Percentiles rank a stretch among this genome's conserved stretches.
Conservation (phyloP, 2,888 invertebrate species). For the Polymixis lichenea region DNA sequence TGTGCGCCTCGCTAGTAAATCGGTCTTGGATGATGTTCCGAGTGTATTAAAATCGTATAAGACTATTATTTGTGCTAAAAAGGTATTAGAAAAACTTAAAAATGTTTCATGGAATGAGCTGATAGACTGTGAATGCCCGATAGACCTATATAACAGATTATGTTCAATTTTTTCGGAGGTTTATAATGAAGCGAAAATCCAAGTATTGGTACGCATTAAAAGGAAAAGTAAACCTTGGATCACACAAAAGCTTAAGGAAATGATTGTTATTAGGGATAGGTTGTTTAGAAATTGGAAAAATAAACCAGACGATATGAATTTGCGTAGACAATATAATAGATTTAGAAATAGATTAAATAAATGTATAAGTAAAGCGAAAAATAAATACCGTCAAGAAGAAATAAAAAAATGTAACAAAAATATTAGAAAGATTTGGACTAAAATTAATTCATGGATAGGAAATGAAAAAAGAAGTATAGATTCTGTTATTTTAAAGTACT, state of each 20-base stretch:
- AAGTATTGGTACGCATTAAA: neutral
- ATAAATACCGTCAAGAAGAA: constrained; percentile 24
- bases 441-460: constrained; percentile 31
- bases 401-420: constrained; percentile 25
- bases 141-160: constrained; percentile 1
- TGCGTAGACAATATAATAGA: constrained; percentile 16
- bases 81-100: constrained; percentile 3
- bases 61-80: constrained; percentile 5
- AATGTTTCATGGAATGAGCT: constrained; percentile 5
- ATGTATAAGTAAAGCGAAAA: constrained; percentile 1
- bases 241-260: neutral
- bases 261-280: constrained; percentile 12
- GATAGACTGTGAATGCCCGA: constrained; percentile 2
- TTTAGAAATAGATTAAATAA: constrained; percentile 16
- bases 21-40: neutral
- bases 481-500: no score
- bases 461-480: constrained; percentile 1
- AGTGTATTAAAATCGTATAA: no score
- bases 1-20: neutral
- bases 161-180: neutral
- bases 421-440: constrained; percentile 31
- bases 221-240: constrained; percentile 15
- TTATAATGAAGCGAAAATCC: neutral
- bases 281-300: constrained; percentile 21
- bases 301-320: constrained; percentile 24